Percentiles rank a stretch among this genome's conserved stretches.
Evolutionary conservation across 1,140 invertebrate species (phyloP).

Genomic region (Drosophila lini): DNA sequence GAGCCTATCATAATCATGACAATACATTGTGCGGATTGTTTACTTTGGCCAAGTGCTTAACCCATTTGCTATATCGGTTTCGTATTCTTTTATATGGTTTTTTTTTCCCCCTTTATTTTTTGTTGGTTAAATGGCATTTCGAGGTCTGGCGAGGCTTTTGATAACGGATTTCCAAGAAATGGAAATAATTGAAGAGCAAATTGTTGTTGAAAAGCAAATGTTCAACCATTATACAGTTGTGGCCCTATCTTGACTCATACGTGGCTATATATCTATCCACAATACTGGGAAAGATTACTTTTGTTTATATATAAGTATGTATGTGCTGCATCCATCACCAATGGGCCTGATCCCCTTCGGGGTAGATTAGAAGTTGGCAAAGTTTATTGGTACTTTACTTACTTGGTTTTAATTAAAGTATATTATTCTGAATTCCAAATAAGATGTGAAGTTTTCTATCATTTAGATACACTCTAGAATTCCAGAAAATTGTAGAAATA

Average conservation of each 20-base stretch:
- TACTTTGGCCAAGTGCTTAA: conserved; percentile 33
- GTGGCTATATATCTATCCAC: conserved; percentile 11
- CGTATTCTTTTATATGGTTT: conserved; percentile 11
- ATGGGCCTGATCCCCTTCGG: background rate
- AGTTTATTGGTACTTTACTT: background rate
- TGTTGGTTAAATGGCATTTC: conserved; percentile 42
- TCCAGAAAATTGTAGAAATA: background rate
- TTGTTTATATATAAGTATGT: conserved; percentile 14
- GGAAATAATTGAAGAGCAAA: conserved; percentile 74
- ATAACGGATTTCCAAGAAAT: conserved; percentile 74
- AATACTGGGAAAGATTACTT: conserved; percentile 17
- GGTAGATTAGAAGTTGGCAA: background rate
- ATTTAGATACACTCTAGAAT: too few species aligned
- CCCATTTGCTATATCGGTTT: conserved; percentile 52
- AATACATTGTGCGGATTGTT: conserved; percentile 17
- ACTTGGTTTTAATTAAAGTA: background rate
- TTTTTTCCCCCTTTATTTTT: conserved; percentile 13
- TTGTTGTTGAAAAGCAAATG: conserved; percentile 62
- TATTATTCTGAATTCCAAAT: background rate
- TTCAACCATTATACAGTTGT: conserved; percentile 43
- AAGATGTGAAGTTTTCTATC: too few species aligned
- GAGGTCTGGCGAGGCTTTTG: conserved; percentile 33
- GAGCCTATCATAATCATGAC: conserved; percentile 3
- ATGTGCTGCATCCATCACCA: background rate
- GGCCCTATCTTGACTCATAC: conserved; percentile 52